Evolutionary conservation across 1,140 invertebrate species (phyloP).

Genomic region (Anthonomus grandis): DNA sequence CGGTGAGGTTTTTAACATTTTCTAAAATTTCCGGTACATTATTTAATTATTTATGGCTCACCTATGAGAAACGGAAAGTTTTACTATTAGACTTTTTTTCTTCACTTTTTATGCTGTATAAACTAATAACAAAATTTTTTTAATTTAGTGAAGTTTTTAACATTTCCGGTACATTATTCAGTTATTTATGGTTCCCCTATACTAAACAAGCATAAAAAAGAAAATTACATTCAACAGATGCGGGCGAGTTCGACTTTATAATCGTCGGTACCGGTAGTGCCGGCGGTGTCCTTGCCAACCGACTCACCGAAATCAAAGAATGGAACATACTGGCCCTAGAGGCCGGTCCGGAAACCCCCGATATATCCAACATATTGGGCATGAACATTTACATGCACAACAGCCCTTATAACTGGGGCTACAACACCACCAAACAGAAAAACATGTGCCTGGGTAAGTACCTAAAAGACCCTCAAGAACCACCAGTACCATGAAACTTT

Average conservation of each 20-base stretch:
- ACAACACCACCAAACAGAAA: constrained; percentile 79
- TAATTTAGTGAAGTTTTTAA: not conserved
- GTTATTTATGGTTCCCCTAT: not conserved
- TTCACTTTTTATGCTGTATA: not conserved
- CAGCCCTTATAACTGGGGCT: constrained; percentile 84
- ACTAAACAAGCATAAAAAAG: not conserved
- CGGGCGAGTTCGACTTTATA: constrained; percentile 71
- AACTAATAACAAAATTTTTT: not conserved
- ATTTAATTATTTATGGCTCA: no score
- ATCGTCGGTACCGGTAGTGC: constrained; percentile 82
- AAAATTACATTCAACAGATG: constrained; percentile 25
- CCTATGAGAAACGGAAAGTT: not conserved
- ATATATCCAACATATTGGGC: constrained; percentile 66
- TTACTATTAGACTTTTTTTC: not conserved
- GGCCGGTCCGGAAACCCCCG: constrained; percentile 63
- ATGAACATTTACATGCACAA: constrained; percentile 68
- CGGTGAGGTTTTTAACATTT: no score
- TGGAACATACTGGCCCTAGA: constrained; percentile 81
- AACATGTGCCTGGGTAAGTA: constrained; percentile 69
- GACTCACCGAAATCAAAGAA: constrained; percentile 72
- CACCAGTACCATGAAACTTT: not conserved
- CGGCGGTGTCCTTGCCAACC: constrained; percentile 79
- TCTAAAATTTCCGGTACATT: no score
- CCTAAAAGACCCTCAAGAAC: not conserved
- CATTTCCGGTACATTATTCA: not conserved